phyloP scores from a whole-genome alignment of 2,113 vertebrate species.

The Melozone crissalis region DNA sequence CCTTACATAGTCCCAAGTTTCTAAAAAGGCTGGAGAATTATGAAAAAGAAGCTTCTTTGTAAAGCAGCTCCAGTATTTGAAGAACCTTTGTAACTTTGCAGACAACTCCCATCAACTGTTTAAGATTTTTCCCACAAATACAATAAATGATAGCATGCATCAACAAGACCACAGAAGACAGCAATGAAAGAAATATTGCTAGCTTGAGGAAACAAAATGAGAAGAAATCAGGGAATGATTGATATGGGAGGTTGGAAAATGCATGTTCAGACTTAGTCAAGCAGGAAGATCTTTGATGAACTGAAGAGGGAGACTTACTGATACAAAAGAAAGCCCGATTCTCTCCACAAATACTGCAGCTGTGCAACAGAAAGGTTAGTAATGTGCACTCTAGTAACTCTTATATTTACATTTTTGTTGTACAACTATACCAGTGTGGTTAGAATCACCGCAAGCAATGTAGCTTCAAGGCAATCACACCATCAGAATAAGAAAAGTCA shows the following conservation, averaged over 20 bases:
- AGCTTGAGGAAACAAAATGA: background rate
- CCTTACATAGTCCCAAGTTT: fast-evolving
- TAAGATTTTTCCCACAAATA: background rate
- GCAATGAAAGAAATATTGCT: background rate
- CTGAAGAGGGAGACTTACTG: background rate
- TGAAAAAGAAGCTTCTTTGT: background rate
- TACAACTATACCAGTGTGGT: fast-evolving
- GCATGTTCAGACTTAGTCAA: background rate
- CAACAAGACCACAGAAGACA: background rate
- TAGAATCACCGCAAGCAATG: background rate
- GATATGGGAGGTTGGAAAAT: background rate
- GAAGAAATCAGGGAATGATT: background rate
- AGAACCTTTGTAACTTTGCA: background rate
- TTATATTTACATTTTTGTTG: background rate
- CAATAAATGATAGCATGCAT: background rate
- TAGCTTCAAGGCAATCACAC: background rate
- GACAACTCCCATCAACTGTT: background rate
- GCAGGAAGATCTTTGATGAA: background rate
- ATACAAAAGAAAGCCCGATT: background rate
- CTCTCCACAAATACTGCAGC: background rate
- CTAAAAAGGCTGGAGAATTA: background rate
- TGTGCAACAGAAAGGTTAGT: background rate
- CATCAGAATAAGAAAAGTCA: background rate
- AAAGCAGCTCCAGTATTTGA: background rate
- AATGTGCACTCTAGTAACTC: background rate